Evolutionary conservation across 2,797 vertebrate genomes (phyloP).

Genomic region (Oryzias sinensis): DNA sequence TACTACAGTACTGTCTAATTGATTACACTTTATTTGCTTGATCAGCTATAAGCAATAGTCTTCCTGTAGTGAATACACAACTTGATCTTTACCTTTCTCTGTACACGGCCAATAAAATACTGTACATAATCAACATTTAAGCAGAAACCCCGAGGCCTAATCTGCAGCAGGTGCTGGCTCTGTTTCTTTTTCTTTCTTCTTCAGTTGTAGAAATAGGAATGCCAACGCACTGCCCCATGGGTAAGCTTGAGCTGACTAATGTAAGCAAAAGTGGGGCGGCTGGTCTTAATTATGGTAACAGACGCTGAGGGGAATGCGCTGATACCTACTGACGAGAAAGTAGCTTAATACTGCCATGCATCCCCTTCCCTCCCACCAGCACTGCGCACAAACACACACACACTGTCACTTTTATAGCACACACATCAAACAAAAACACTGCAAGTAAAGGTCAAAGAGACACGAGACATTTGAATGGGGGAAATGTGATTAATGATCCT

Average conservation of each 20-base stretch:
- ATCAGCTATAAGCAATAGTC: too few species aligned
- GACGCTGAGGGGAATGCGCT: conserved; percentile 60
- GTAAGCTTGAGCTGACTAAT: conserved; percentile 64
- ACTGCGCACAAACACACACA: conserved; percentile 5
- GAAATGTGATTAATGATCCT: conserved; percentile 10
- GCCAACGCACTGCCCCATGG: conserved; percentile 61
- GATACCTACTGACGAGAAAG: conserved; percentile 55
- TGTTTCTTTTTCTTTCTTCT: conserved; percentile 56
- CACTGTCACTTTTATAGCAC: conserved; percentile 12
- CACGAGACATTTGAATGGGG: conserved; percentile 8
- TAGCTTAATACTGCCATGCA: conserved; percentile 46
- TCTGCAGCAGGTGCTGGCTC: conserved; percentile 62
- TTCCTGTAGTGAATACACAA: background rate
- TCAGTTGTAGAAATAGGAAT: conserved; percentile 56
- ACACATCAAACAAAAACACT: conserved; percentile 39
- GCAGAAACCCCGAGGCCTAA: conserved; percentile 56
- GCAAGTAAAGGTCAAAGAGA: conserved; percentile 30
- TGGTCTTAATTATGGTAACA: conserved; percentile 74
- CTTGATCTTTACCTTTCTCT: conserved; percentile 10
- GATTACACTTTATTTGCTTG: too few species aligned
- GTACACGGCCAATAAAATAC: conserved; percentile 61
- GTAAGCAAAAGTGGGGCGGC: conserved; percentile 52
- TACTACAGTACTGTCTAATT: too few species aligned
- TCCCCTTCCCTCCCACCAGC: background rate
- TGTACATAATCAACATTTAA: conserved; percentile 72